Evolutionary conservation across 2,797 vertebrate species (phyloP).

Genomic region (Ctenopoma kingsleyae): DNA sequence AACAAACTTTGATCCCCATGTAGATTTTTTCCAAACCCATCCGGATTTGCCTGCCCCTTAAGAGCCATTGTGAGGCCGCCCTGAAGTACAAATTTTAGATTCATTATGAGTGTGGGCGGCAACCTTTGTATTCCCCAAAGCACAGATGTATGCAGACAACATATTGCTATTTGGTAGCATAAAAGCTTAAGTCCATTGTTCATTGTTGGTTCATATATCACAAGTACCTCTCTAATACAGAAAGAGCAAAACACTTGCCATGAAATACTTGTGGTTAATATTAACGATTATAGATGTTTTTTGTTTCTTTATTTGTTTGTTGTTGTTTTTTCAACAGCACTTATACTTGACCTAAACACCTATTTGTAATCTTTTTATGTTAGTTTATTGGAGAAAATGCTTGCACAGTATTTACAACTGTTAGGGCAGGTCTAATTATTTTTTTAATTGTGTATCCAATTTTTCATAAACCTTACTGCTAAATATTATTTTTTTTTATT

Average conservation of each 20-base stretch:
- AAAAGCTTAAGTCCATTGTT: conserved; percentile 80
- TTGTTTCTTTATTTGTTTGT: too few relatives aligned
- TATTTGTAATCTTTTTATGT: conserved; percentile 57
- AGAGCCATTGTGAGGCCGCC: conserved; percentile 82
- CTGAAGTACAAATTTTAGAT: conserved; percentile 84
- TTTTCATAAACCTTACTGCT: background rate
- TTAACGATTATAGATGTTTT: conserved; percentile 57
- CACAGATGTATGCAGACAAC: conserved; percentile 79
- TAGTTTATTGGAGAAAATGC: conserved; percentile 42
- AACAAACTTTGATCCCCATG: conserved; percentile 86
- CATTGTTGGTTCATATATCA: conserved; percentile 80
- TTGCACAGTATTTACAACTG: conserved; percentile 29
- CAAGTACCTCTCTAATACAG: conserved; percentile 58
- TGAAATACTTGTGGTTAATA: conserved; percentile 63
- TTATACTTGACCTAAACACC: conserved; percentile 66
- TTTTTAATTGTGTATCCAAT: background rate
- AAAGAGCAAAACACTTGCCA: conserved; percentile 47
- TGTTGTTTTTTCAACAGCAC: conserved; percentile 36
- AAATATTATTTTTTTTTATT: too few relatives aligned
- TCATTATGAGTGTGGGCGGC: conserved; percentile 86
- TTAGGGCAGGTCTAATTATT: conserved; percentile 30
- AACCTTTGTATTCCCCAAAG: conserved; percentile 86
- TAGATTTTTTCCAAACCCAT: conserved; percentile 86
- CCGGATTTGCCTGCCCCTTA: conserved; percentile 85
- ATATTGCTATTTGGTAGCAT: conserved; percentile 85